Conservation (phyloP, 2,888 invertebrate genomes). For the Rhimphoctona megacephalus region DNA sequence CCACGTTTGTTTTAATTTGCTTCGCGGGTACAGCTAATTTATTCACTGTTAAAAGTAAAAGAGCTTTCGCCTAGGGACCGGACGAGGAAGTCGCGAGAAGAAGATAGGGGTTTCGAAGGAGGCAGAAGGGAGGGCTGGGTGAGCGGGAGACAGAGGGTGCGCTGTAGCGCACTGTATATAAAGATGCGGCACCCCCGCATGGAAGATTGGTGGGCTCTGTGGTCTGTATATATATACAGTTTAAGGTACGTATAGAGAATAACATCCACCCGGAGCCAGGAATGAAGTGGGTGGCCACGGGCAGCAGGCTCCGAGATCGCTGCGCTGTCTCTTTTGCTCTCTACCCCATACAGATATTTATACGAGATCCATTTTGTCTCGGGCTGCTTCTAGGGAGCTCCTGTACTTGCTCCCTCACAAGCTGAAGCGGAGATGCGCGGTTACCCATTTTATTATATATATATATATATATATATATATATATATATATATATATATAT, state of each 20-base stretch:
- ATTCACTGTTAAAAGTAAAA: constrained; percentile 74
- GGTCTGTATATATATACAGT: constrained; percentile 33
- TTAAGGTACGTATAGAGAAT: constrained; percentile 28
- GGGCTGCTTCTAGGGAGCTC: constrained; percentile 53
- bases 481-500: constrained; percentile 32
- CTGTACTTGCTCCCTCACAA: constrained; percentile 38
- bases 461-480: constrained; percentile 43
- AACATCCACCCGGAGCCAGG: constrained; percentile 25
- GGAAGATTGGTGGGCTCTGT: constrained; percentile 49
- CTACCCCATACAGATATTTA: constrained; percentile 70
- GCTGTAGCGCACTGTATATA: constrained; percentile 33
- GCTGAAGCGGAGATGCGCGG: constrained; percentile 27
- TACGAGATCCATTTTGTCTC: constrained; percentile 72
- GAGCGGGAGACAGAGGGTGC: constrained; percentile 22
- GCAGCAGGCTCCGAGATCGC: constrained; percentile 38
- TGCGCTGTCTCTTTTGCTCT: constrained; percentile 27
- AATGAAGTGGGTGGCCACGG: constrained; percentile 50
- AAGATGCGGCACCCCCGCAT: constrained; percentile 47
- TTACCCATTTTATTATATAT: constrained; percentile 15
- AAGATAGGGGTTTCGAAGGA: background rate
- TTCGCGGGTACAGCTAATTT: constrained; percentile 72
- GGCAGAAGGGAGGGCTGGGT: background rate
- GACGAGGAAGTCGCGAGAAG: constrained; percentile 34
- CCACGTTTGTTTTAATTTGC: constrained; percentile 75
- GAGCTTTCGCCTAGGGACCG: constrained; percentile 63